These are phyloP conservation scores for Oriolus oriolus DNA, from an alignment of 2,113 vertebrate genomes.

Conservation along the genomic window DNA sequence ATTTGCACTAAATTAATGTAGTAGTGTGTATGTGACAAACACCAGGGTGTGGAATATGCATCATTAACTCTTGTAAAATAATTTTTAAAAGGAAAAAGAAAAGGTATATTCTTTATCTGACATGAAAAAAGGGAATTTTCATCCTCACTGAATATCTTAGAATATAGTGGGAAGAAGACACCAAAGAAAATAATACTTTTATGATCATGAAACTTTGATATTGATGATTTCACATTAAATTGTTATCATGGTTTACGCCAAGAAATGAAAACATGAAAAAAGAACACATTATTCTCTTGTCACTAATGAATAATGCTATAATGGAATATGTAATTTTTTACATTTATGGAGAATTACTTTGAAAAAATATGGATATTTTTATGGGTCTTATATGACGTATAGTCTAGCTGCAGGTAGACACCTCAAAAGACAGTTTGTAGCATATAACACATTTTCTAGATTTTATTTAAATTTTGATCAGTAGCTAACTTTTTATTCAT, in stretches of 20 bases:
- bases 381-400: background rate
- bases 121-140: background rate
- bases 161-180: background rate
- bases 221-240: background rate
- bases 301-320: background rate
- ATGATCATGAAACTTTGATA: background rate
- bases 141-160: background rate
- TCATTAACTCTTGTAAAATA: background rate
- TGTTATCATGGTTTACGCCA: background rate
- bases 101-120: background rate
- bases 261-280: background rate
- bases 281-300: background rate
- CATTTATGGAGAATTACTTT: background rate
- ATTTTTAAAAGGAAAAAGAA: background rate
- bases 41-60: background rate
- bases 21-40: background rate
- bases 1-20: background rate
- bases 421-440: background rate
- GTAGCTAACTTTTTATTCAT: background rate
- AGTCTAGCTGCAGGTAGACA: background rate
- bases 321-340: background rate
- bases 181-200: background rate
- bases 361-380: background rate
- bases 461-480: background rate
- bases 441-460: background rate